Conservation (phyloP, 2,888 invertebrate species). For the Drosophila bunnanda region DNA sequence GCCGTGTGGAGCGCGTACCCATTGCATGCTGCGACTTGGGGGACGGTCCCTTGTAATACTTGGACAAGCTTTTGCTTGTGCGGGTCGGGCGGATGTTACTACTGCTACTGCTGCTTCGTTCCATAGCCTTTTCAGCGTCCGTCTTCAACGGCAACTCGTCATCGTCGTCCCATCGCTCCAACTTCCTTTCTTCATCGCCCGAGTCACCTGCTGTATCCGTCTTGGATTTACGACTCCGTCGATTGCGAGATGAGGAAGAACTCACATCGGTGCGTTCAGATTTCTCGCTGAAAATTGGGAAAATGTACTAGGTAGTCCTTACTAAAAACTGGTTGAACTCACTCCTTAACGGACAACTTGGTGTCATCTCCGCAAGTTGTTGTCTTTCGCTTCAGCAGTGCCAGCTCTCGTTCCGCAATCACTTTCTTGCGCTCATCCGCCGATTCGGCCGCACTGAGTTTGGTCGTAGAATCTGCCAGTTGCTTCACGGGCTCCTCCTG, state of each 20-base stretch:
- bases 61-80: constrained; percentile 82
- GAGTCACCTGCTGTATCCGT: constrained; percentile 51
- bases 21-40: constrained; percentile 66
- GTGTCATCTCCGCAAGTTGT: constrained; percentile 45
- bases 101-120: constrained; percentile 24
- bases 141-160: constrained; percentile 70
- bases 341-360: constrained; percentile 57
- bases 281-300: constrained; percentile 58
- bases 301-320: not conserved
- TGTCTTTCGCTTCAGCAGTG: constrained; percentile 68
- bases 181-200: constrained; percentile 53
- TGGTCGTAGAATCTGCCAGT: constrained; percentile 82
- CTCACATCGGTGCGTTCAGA: constrained; percentile 69
- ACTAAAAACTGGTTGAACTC: constrained; percentile 28
- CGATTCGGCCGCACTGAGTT: constrained; percentile 61
- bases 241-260: constrained; percentile 70
- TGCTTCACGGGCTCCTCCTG: constrained; percentile 77
- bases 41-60: constrained; percentile 81
- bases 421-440: constrained; percentile 72
- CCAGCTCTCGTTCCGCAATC: constrained; percentile 66
- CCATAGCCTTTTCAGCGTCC: constrained; percentile 55
- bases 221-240: constrained; percentile 70
- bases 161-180: constrained; percentile 67
- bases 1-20: constrained; percentile 75
- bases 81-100: constrained; percentile 76